Base-by-base conservation (phyloP, 2,797 vertebrate genomes). In the Cynopterus sphinx region DNA sequence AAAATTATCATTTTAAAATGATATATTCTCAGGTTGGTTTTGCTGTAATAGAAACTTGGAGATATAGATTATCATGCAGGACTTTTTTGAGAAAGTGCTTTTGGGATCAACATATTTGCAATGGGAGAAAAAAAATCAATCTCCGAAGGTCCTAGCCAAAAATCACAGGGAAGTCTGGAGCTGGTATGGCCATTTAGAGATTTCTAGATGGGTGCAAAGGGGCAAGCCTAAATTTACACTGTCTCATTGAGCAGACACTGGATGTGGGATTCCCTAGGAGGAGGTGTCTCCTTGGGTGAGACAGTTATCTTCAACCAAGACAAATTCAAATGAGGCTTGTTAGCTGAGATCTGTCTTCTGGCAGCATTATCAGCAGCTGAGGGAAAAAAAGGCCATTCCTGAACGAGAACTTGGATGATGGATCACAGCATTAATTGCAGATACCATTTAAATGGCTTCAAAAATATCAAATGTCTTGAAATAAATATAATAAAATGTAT, bases 1-100 rank as follows among this genome's bases (percentile, higher is more conserved):
- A 49, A 46, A 49, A 49, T 49, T 13, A 49, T 49, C 46, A 46
- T 43, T 95, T 71, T 33, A 75, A 96, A 86, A 71, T 70, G 39
- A 87, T 78, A 28, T 41, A 55, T 33, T 36, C 19, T 46, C 9
- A 65, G n/a, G 41, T 59, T 82, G 33, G 61, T 33, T 92, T 86
- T 86, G 41, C 75, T 92, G 57, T 19, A 24, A 90, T 75, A 39
- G 33, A 63, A 33, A 87, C 2, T 87, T 4, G 67, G 55, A 68
- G 4, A 70, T 59, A 91, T 24, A 63, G 67, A 59, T 77, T 89
- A 82, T 8, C 4, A 67, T 61, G 41, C 9, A 73, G 43, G 8
- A 36, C 36, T 92, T 90, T 83, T 74, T 75, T 82, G 36, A 87
- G 28, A 41, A 51, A 90, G 24, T 90, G 70, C 36, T 93, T 94